A percentile compares a stretch with the other conserved stretches of the same genome.
Evolutionary conservation across 53 echinoderm and acorn worm species (phyloP).

Genomic region (Actinopyga echinites): DNA sequence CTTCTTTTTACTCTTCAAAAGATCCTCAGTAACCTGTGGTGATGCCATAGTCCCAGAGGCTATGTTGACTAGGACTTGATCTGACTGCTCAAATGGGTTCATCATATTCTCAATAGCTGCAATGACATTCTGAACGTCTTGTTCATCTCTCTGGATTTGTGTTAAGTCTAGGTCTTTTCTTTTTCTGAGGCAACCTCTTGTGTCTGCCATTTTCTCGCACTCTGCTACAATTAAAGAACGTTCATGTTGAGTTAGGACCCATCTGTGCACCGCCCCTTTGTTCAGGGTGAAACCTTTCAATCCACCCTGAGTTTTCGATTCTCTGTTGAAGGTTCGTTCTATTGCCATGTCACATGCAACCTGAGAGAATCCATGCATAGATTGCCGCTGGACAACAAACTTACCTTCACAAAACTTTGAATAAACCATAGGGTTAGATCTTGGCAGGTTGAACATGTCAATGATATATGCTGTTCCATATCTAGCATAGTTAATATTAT

Average conservation of each 20-base stretch:
- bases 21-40: slow-evolving; percentile 9
- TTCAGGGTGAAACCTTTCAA: slow-evolving; percentile 54
- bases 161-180: slow-evolving; percentile 34
- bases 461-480: slow-evolving; percentile 57
- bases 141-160: slow-evolving; percentile 26
- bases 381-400: slow-evolving; percentile 71
- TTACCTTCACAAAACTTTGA: slow-evolving; percentile 33
- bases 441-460: slow-evolving; percentile 54
- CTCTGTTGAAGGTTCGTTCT: slow-evolving; percentile 65
- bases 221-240: slow-evolving; percentile 49
- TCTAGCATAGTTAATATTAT: slow-evolving; percentile 55
- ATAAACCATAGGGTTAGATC: slow-evolving; percentile 48
- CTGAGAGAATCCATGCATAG: slow-evolving; percentile 55
- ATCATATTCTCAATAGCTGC: neutral
- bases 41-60: slow-evolving; percentile 49
- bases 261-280: slow-evolving; percentile 59
- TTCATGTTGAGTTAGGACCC: slow-evolving; percentile 41
- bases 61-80: slow-evolving; percentile 29
- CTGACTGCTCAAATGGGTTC: slow-evolving; percentile 43
- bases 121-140: neutral
- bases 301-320: slow-evolving; percentile 69
- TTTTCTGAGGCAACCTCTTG: neutral
- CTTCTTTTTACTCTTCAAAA: neutral
- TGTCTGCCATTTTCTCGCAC: slow-evolving; percentile 58
- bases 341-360: slow-evolving; percentile 62